These are phyloP conservation scores for Portevinia maculata DNA, from an alignment of 2,888 invertebrate species.

Conservation along the genomic window DNA sequence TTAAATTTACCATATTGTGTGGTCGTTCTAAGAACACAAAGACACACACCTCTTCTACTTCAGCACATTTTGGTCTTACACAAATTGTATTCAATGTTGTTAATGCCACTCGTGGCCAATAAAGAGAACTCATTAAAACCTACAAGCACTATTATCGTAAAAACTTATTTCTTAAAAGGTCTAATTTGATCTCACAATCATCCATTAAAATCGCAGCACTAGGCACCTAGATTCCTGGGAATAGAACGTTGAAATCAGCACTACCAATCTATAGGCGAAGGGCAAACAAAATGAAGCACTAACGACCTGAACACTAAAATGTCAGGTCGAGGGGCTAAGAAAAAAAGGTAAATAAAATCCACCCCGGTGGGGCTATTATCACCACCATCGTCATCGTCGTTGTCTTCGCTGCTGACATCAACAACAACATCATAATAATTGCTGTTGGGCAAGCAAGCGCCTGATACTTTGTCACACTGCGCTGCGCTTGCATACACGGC, in stretches of 20 bases:
- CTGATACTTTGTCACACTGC: slow-evolving; percentile 34
- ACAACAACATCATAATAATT: slow-evolving; percentile 32
- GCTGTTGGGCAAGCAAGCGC: slow-evolving; percentile 33
- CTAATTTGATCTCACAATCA: slow-evolving; percentile 72
- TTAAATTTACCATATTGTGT: slow-evolving; percentile 16
- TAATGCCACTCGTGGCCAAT: slow-evolving; percentile 38
- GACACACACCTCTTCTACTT: background rate
- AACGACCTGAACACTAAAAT: slow-evolving; percentile 36
- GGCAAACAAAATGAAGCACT: slow-evolving; percentile 11
- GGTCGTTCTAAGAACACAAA: slow-evolving; percentile 8
- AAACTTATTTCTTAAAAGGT: slow-evolving; percentile 58
- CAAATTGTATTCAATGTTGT: slow-evolving; percentile 50
- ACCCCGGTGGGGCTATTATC: slow-evolving; percentile 34
- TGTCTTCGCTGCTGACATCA: slow-evolving; percentile 31
- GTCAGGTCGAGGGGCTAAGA: slow-evolving; percentile 28
- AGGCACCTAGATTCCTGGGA: slow-evolving; percentile 32
- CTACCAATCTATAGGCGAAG: slow-evolving; percentile 11
- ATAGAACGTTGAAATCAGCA: slow-evolving; percentile 3
- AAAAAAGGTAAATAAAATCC: slow-evolving; percentile 48
- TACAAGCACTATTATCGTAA: slow-evolving; percentile 50
- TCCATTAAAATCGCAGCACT: slow-evolving; percentile 63
- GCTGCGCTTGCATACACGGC: slow-evolving; percentile 58
- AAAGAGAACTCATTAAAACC: slow-evolving; percentile 34
- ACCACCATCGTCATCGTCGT: slow-evolving; percentile 29
- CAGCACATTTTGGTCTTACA: background rate